Conservation (phyloP, 2,113 vertebrate species). For the Pterocles orientalis region DNA sequence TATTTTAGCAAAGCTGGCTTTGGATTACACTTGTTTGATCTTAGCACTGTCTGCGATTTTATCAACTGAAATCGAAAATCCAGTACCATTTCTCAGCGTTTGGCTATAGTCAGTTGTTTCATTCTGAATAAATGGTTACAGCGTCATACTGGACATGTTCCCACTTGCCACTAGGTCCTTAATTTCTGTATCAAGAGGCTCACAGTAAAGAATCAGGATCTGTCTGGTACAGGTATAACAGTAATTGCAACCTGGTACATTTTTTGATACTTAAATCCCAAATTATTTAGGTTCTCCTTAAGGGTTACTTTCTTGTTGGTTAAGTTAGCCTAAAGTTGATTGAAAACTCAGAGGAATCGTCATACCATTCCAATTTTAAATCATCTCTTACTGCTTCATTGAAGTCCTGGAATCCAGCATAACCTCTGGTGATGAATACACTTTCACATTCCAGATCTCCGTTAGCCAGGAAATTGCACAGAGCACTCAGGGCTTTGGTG, state of each 20-base stretch:
- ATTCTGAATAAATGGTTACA: not conserved
- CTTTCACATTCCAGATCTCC: slow-evolving; percentile 49
- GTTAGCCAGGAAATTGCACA: slow-evolving; percentile 44
- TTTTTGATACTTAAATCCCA: not conserved
- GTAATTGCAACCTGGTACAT: not conserved
- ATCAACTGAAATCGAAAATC: not conserved
- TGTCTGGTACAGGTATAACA: not conserved
- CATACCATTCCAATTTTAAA: slow-evolving; percentile 31
- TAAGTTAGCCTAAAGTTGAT: not conserved
- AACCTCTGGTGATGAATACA: slow-evolving; percentile 54
- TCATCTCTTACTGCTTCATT: slow-evolving; percentile 25
- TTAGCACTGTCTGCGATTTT: not conserved
- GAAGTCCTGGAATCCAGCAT: slow-evolving; percentile 51
- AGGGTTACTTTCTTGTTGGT: not conserved
- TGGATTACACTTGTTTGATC: not conserved
- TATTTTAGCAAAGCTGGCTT: not conserved
- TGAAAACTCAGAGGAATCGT: not conserved
- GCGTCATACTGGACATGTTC: not conserved
- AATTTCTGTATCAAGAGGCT: not conserved
- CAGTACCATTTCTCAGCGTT: not conserved
- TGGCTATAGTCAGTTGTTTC: not conserved
- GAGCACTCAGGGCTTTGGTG: not conserved
- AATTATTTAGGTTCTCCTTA: not conserved
- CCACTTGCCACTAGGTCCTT: not conserved
- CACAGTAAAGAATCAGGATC: not conserved